phyloP scores from a whole-genome alignment of 2,113 vertebrate species.

The Anolis carolinensis region DNA sequence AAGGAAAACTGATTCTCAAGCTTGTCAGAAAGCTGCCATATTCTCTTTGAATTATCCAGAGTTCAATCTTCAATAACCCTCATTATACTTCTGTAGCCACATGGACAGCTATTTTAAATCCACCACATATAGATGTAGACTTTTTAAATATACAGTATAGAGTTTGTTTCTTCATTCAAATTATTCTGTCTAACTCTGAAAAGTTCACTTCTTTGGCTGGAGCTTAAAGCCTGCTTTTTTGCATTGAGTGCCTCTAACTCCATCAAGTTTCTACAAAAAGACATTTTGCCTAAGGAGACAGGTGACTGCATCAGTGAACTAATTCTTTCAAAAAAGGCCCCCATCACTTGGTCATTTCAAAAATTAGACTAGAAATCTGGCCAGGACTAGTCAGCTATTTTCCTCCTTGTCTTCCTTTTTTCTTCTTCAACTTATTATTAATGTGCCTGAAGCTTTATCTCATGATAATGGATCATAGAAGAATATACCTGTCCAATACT shows the following conservation, averaged over 20 bases:
- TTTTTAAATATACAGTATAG: neutral
- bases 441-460: conserved; percentile 26
- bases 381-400: conserved; percentile 11
- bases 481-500: conserved; percentile 38
- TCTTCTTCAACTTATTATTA: conserved; percentile 19
- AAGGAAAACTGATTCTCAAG: neutral
- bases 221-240: neutral
- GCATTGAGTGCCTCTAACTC: neutral
- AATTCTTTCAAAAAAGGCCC: neutral
- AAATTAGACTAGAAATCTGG: neutral
- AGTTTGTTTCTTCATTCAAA: neutral
- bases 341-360: conserved; percentile 3
- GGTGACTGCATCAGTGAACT: neutral
- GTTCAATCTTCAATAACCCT: neutral
- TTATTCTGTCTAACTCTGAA: neutral
- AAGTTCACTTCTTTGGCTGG: neutral
- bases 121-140: neutral
- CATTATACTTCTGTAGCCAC: neutral
- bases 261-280: neutral
- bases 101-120: neutral
- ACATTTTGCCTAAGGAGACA: neutral
- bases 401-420: conserved; percentile 30
- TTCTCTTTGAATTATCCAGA: neutral
- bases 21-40: neutral
- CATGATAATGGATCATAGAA: conserved; percentile 31